A percentile compares a stretch with the other conserved stretches of the same genome.
Evolutionary conservation across 2,797 vertebrate species (phyloP).

Genomic region (Gila robusta): DNA sequence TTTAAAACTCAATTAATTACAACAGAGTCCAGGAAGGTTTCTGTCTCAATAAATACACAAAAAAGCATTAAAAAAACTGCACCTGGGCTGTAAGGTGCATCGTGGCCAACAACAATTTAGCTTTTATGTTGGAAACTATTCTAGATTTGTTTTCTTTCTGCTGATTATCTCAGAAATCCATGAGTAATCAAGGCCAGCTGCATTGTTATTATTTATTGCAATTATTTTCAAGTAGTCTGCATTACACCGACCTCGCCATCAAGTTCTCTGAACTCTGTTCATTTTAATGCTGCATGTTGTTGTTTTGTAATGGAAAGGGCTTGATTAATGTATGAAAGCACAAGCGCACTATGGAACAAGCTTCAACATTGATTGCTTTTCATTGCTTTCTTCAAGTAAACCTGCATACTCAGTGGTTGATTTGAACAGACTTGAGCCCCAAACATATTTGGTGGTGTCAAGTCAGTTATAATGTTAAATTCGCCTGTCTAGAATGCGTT

Average conservation of each 20-base stretch:
- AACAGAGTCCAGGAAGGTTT: slow-evolving; percentile 13
- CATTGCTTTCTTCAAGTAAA: neutral
- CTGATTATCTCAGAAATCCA: slow-evolving; percentile 2
- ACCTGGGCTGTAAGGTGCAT: slow-evolving; percentile 19
- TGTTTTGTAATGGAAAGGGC: slow-evolving; percentile 16
- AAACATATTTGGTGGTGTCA: neutral
- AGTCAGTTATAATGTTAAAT: neutral
- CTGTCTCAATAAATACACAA: neutral
- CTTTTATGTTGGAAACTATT: neutral
- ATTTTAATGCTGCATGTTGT: neutral
- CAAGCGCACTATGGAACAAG: neutral
- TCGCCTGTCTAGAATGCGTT: neutral
- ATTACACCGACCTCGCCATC: neutral
- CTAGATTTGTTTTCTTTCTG: neutral
- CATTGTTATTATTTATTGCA: neutral
- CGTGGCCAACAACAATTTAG: slow-evolving; percentile 7
- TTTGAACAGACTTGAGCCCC: neutral
- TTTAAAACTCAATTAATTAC: slow-evolving; percentile 45
- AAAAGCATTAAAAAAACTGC: neutral
- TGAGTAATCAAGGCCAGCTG: slow-evolving; percentile 24
- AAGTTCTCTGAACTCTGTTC: neutral
- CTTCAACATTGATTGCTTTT: neutral
- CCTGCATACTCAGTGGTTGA: neutral
- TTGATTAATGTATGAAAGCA: neutral
- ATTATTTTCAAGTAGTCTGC: slow-evolving; percentile 8